Evolutionary conservation across 2,888 invertebrate genomes (phyloP).

Genomic region (Pollenia angustigena): DNA sequence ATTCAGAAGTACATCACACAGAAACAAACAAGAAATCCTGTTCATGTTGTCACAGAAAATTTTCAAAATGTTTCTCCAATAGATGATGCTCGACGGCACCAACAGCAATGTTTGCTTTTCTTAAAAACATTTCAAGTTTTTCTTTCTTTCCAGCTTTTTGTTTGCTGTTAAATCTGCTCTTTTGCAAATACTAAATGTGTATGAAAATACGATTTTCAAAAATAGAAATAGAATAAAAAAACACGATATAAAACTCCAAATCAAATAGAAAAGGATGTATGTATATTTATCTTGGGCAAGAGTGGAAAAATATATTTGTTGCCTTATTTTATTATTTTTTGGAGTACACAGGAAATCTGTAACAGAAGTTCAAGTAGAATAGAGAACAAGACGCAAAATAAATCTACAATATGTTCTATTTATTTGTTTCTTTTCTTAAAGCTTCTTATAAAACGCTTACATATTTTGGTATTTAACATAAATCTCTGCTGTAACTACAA

Average conservation of each 20-base stretch:
- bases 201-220: conserved; percentile 61
- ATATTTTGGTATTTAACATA: conserved; percentile 67
- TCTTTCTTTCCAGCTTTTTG: neutral
- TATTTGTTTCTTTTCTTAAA: conserved; percentile 52
- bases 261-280: conserved; percentile 6
- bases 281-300: conserved; percentile 8
- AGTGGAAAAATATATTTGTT: conserved; percentile 21
- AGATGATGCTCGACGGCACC: conserved; percentile 63
- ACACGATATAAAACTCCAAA: neutral
- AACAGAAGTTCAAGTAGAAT: conserved; percentile 63
- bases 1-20: neutral
- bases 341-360: conserved; percentile 65
- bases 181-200: conserved; percentile 47
- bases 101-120: conserved; percentile 66
- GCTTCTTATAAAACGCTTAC: conserved; percentile 69
- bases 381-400: conserved; percentile 2
- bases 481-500: conserved; percentile 62
- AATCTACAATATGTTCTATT: conserved; percentile 60
- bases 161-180: conserved; percentile 34
- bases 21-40: conserved; percentile 59
- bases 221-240: neutral
- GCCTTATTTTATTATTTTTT: conserved; percentile 30
- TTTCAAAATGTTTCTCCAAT: conserved; percentile 60
- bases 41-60: conserved; percentile 66
- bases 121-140: conserved; percentile 64